These are phyloP conservation scores for Hipparchia sbordonii DNA, from an alignment of 2,888 invertebrate genomes.

Conservation along the genomic window DNA sequence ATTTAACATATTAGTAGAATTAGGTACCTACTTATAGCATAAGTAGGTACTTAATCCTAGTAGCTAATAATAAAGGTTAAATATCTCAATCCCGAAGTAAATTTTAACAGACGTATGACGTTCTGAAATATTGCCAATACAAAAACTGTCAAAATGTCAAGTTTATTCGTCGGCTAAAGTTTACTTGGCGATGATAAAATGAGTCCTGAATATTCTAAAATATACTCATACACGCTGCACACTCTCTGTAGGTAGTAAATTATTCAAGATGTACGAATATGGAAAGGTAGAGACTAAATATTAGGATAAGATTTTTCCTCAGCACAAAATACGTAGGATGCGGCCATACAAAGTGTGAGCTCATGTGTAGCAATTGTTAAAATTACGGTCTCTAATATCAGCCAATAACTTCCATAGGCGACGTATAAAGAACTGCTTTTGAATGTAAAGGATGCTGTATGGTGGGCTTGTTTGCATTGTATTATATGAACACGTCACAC, in stretches of 20 bases:
- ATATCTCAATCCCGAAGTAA: too few species aligned
- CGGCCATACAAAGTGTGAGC: constrained; percentile 19
- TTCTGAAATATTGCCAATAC: too few species aligned
- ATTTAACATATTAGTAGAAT: too few species aligned
- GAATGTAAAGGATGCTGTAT: constrained; percentile 29
- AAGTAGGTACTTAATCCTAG: too few species aligned
- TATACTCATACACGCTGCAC: neutral
- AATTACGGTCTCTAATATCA: constrained; percentile 37
- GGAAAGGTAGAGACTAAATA: neutral
- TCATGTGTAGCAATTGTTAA: constrained; percentile 31
- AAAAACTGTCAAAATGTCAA: too few species aligned
- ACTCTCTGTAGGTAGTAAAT: neutral
- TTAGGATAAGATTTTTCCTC: constrained; percentile 8
- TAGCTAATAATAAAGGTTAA: too few species aligned
- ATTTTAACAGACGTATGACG: too few species aligned
- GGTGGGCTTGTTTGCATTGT: constrained; percentile 7
- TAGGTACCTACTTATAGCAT: too few species aligned
- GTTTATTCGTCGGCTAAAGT: too few species aligned
- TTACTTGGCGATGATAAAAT: neutral
- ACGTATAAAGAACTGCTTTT: constrained; percentile 34
- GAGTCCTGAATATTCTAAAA: neutral
- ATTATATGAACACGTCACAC: too few species aligned
- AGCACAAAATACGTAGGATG: constrained; percentile 10
- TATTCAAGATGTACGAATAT: neutral
- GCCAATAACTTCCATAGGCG: constrained; percentile 31